Base-by-base conservation (phyloP, 2,888 invertebrate genomes). In the Himalopsyche tibetana region DNA sequence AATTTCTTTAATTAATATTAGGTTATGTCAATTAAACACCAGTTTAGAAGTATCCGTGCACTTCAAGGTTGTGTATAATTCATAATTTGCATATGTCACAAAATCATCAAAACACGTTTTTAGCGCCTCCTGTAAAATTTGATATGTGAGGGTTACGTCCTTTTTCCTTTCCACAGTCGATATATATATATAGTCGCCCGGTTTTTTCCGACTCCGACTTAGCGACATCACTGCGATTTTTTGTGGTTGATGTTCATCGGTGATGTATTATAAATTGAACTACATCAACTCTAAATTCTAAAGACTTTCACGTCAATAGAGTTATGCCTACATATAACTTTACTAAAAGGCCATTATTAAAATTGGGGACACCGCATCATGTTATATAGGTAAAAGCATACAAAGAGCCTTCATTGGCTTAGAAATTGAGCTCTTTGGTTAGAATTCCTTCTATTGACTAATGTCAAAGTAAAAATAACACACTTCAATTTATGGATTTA, bases 261-360 rank as follows among this genome's bases (percentile, higher is more conserved):
- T 63, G 1, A 63, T 4, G 19, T 63, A 19, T 63, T 19, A 63
- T 8, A n/a, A 63, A 19, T n/a, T 63, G 8, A 63, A 19, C 63
- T 63, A 63, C 6, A 63, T 19, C 63, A 9, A 19, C 4, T 63
- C 63, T 15, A 63, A 63, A 63, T 63, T 63, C 63, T 63, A 63
- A 63, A 63, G 28, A 19, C 8, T 51, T 51, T 4, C 51, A 51
- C 51, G 51, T 63, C 19, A 63, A 63, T 63, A 63, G 19, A 63
- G 8, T n/a, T 28, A 63, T 28, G 28, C 8, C 63, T 63, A 63
- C 28, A n/a, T 63, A 9, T 63, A 63, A 9, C 63, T 63, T 63
- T 19, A 9, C 63, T 63, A 19, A 63, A 63, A 63, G 9, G 8
- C 63, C 63, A 63, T 63, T 63, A 63, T 63, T 63, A 63, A 63